Evolutionary conservation across 1,140 invertebrate species (phyloP).

Genomic region (Linepithema humile): DNA sequence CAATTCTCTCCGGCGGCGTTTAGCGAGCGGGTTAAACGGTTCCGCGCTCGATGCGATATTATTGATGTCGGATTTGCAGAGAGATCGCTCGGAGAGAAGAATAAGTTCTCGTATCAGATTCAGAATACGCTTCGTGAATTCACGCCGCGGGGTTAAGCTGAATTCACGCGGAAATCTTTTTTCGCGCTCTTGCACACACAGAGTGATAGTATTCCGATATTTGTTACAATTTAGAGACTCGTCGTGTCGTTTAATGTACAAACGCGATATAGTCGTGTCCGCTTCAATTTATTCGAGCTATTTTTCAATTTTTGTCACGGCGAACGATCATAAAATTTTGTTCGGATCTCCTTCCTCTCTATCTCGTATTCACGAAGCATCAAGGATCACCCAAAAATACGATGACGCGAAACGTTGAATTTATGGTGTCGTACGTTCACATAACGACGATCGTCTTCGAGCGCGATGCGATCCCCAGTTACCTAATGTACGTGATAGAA

Average conservation of each 20-base stretch:
- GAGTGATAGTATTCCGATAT: background rate
- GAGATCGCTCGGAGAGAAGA: background rate
- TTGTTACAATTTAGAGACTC: background rate
- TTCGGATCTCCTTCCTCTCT: background rate
- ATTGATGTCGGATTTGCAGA: background rate
- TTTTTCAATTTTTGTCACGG: background rate
- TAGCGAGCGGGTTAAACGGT: background rate
- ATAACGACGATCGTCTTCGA: slow-evolving; percentile 5
- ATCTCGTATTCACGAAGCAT: slow-evolving; percentile 12
- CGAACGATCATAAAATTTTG: slow-evolving; percentile 14
- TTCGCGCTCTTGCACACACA: background rate
- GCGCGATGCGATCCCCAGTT: slow-evolving; percentile 3
- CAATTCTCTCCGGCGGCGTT: background rate
- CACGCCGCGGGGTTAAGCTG: background rate
- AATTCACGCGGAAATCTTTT: background rate
- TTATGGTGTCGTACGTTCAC: slow-evolving; percentile 3
- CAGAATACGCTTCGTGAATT: background rate
- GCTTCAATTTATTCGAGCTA: background rate
- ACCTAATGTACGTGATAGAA: slow-evolving; percentile 54
- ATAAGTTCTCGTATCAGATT: too few relatives aligned
- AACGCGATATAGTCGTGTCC: background rate
- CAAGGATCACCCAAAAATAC: slow-evolving; percentile 15
- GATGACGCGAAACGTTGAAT: background rate
- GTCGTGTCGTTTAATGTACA: background rate
- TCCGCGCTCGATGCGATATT: background rate